A percentile compares a stretch with the other conserved stretches of the same genome.
These are phyloP conservation scores for Metallyticus violacea DNA, from an alignment of 2,888 invertebrate genomes.

Conservation along the genomic window DNA sequence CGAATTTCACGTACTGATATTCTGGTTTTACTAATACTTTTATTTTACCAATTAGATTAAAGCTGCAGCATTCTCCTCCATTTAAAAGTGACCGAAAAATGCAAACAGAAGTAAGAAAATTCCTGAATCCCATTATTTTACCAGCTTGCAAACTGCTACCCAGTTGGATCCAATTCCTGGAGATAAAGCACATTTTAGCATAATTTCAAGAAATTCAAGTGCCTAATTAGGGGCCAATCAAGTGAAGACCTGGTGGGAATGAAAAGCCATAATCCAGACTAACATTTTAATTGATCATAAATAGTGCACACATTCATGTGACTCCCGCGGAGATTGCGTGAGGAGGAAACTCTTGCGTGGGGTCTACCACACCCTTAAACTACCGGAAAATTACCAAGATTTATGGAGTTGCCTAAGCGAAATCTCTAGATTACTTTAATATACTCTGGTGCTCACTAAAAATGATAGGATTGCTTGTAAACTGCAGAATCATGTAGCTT, in stretches of 20 bases:
- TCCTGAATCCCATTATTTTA: not conserved
- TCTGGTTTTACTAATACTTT: not conserved
- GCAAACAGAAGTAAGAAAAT: not conserved
- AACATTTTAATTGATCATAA: not conserved
- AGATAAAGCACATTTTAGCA: not conserved
- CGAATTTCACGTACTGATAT: too few species aligned
- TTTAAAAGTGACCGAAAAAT: not conserved
- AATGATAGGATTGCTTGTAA: not conserved
- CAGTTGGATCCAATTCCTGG: not conserved
- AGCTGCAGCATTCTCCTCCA: not conserved
- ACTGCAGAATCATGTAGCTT: not conserved
- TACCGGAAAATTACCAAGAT: not conserved
- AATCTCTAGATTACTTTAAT: too few species aligned
- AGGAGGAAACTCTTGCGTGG: not conserved
- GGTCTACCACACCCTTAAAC: not conserved
- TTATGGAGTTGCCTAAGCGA: too few species aligned
- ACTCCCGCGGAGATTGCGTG: not conserved
- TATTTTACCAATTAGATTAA: not conserved
- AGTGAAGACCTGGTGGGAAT: not conserved
- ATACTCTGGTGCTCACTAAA: not conserved
- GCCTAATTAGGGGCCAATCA: not conserved
- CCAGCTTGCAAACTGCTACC: not conserved
- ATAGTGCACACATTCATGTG: not conserved
- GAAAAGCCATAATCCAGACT: too few species aligned
- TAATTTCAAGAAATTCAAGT: not conserved